Percentiles rank a stretch among this genome's conserved stretches.
phyloP scores from a whole-genome alignment of 2,888 invertebrate species.

The Amphipoea oculea region DNA sequence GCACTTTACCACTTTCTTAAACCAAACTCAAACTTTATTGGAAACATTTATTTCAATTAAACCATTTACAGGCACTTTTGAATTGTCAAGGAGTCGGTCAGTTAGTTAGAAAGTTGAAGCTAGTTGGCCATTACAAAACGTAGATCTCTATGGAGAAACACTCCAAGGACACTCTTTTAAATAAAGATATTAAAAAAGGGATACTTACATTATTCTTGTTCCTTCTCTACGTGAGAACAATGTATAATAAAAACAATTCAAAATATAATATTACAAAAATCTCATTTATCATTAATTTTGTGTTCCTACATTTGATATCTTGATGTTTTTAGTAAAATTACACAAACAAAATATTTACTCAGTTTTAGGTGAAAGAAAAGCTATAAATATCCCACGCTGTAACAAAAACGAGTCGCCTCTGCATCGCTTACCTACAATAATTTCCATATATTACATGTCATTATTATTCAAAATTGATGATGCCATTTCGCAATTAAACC shows the following conservation, averaged over 20 bases:
- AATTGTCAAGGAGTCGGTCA: not conserved
- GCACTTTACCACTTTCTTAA: not conserved
- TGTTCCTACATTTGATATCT: not conserved
- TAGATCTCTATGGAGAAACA: not conserved
- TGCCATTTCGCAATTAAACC: slow-evolving; percentile 56
- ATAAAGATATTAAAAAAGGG: not conserved
- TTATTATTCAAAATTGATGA: slow-evolving; percentile 60
- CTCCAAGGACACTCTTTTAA: not conserved
- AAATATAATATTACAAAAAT: not conserved
- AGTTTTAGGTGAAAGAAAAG: not conserved
- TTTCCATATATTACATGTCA: slow-evolving; percentile 45
- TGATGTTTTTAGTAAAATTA: not conserved
- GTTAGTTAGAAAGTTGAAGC: not conserved
- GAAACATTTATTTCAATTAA: not conserved
- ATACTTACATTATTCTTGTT: not conserved
- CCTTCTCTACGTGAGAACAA: not conserved
- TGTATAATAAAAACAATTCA: not conserved
- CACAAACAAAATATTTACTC: not conserved
- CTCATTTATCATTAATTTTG: not conserved
- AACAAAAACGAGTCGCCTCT: slow-evolving; percentile 41
- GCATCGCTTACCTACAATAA: slow-evolving; percentile 36
- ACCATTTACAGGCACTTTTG: not conserved
- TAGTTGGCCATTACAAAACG: not conserved
- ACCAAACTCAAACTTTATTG: not conserved
- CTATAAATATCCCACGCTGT: slow-evolving; percentile 31